Conservation (phyloP, 2,113 vertebrate genomes). For the Barbus barbus region DNA sequence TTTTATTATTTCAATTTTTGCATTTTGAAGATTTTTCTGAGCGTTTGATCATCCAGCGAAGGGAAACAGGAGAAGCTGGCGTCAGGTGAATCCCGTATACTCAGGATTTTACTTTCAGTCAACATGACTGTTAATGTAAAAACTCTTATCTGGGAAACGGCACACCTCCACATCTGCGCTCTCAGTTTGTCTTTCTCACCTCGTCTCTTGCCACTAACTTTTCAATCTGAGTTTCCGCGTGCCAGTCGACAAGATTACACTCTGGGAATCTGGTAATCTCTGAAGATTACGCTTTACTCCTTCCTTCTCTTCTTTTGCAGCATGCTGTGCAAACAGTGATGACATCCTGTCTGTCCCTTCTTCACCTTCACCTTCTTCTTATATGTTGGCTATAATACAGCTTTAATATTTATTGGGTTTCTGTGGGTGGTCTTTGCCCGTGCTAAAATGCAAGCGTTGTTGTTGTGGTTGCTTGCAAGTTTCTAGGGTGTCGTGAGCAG, state of each 20-base stretch:
- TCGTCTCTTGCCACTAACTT: constrained; percentile 24
- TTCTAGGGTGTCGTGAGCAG: too few species aligned
- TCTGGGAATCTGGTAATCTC: constrained; percentile 62
- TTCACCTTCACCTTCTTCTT: not conserved
- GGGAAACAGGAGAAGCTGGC: not conserved
- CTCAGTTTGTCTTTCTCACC: not conserved
- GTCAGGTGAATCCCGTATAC: not conserved
- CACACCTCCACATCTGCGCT: not conserved
- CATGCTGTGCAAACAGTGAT: not conserved
- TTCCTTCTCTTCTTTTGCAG: not conserved
- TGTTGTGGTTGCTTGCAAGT: not conserved
- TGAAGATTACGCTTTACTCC: constrained; percentile 53
- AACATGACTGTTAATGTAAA: not conserved
- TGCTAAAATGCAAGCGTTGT: not conserved
- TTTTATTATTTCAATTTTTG: not conserved
- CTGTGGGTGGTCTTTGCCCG: not conserved
- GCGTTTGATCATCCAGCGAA: not conserved
- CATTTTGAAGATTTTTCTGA: not conserved
- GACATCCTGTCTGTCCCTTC: not conserved
- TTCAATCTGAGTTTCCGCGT: constrained; percentile 45
- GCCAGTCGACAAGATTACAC: constrained; percentile 62
- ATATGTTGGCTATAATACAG: not conserved
- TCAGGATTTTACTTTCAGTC: not conserved
- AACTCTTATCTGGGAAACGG: not conserved
- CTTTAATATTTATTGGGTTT: not conserved